phyloP scores from a whole-genome alignment of 2,888 invertebrate species.

The Boloria selene region DNA sequence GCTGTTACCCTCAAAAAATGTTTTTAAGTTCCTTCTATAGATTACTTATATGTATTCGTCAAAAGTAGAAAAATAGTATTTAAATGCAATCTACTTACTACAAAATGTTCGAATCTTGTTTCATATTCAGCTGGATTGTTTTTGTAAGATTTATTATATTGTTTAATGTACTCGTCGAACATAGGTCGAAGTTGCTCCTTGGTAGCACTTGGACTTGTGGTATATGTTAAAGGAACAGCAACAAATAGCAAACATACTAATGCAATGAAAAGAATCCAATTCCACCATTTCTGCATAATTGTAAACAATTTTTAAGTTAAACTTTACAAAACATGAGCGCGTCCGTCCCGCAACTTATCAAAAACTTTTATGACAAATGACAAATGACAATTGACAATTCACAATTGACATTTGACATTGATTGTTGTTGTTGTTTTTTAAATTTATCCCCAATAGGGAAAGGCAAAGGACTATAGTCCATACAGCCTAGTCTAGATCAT shows the following conservation, averaged over 20 bases:
- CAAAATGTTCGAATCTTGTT: constrained; percentile 76
- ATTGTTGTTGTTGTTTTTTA: too few relatives aligned
- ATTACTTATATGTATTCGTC: too few relatives aligned
- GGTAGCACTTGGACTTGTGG: constrained; percentile 42
- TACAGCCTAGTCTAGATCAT: too few relatives aligned
- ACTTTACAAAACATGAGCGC: constrained; percentile 22
- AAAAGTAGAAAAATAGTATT: background rate
- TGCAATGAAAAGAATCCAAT: constrained; percentile 62
- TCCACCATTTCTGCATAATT: constrained; percentile 74
- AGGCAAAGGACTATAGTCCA: too few relatives aligned
- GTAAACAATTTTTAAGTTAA: constrained; percentile 29
- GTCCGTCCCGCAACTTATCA: constrained; percentile 4
- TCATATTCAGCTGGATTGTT: constrained; percentile 72
- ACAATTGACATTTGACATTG: too few relatives aligned
- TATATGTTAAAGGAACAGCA: constrained; percentile 61
- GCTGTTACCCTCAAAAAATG: too few relatives aligned
- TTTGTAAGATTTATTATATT: constrained; percentile 81
- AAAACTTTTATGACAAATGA: constrained; percentile 16
- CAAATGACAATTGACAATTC: background rate
- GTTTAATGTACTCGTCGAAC: constrained; percentile 76
- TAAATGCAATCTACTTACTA: constrained; percentile 65
- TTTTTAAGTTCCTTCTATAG: too few relatives aligned
- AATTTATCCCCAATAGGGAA: too few relatives aligned
- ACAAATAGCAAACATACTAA: constrained; percentile 65
- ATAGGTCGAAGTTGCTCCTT: constrained; percentile 57